Evolutionary conservation across 2,888 invertebrate genomes (phyloP), one percentile per base, ranked within the genome.

Genomic region (Acheta domesticus): DNA sequence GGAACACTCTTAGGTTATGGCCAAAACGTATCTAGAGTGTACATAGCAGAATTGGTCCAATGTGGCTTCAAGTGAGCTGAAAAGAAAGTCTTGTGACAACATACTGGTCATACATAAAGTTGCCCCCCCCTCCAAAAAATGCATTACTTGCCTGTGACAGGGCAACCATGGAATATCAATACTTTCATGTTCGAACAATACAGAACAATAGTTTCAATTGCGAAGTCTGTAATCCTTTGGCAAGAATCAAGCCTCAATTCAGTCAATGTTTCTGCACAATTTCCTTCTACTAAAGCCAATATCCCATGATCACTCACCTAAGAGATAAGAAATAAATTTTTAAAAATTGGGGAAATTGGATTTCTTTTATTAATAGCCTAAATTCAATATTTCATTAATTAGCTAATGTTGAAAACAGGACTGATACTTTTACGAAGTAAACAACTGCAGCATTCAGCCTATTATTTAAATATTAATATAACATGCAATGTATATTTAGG

Each of bases 161-260:
- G 74, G n/a, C 79, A 80, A 21, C 79, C 80, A 75, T 81, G 78
- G 48, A 81, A 79, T 76, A 84, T 83, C 21, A 86, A 83, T 49
- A 85, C 83, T 83, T 86, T 84, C 50, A 86, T 82, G 77, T 84
- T 84, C 19, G 84, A 84, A 80, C 86, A 87, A 80, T 84, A 81
- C 73, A 83, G 80, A 8, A 85, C 83, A 75, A 87, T 85, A 36
- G 80, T 79, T 19, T 83, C 83, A 48, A 87, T 83, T n/a, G 85
- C 84, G 19, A 83, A 80, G 20, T 85, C 84, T 8, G 84, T 85
- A 16, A 87, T 81, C 73, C 84, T 82, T 20, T 80, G 21, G 81
- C 87, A 87, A 79, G 86, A 84, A 77, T 85, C 84, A 49, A 87
- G 80, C 79, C 85, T 82, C 48, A 87, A 78, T 83, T 87, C 87